Conservation (phyloP, 2,113 vertebrate species). For the Lathamus discolor region DNA sequence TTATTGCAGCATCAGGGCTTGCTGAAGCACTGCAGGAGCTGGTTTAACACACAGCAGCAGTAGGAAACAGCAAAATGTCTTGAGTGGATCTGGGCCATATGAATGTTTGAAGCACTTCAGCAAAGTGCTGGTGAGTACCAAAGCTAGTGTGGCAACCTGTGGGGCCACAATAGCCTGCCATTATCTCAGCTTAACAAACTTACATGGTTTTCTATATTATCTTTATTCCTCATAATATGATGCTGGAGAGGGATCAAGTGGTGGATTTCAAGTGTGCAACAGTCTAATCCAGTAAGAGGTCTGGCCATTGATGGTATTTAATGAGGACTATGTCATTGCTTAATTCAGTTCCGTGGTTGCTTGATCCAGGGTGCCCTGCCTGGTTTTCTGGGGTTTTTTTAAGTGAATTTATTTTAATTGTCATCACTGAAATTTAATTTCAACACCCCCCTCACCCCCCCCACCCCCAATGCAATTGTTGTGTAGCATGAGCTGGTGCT, state of each 20-base stretch:
- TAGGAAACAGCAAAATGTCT: not conserved
- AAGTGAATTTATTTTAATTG: not conserved
- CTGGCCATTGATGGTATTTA: not conserved
- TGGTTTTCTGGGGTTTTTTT: not conserved
- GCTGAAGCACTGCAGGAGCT: not conserved
- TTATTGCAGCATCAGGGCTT: not conserved
- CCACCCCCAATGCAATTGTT: fast-evolving
- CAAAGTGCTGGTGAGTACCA: not conserved
- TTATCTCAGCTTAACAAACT: not conserved
- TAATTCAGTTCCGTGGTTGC: not conserved
- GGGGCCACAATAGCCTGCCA: not conserved
- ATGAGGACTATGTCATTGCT: not conserved
- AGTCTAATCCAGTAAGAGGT: not conserved
- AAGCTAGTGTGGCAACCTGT: not conserved
- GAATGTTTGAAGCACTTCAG: not conserved
- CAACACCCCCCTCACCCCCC: not conserved
- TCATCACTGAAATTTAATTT: not conserved
- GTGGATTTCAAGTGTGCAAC: not conserved
- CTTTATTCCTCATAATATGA: not conserved
- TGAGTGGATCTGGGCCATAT: not conserved
- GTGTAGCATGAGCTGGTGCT: fast-evolving
- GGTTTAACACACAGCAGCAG: not conserved
- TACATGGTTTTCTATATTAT: not conserved
- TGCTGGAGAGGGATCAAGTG: not conserved
- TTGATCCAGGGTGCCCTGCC: not conserved